Evolutionary conservation across 2,797 vertebrate species (phyloP), one percentile per base, ranked within the genome.

Genomic region (Cygnus olor): DNA sequence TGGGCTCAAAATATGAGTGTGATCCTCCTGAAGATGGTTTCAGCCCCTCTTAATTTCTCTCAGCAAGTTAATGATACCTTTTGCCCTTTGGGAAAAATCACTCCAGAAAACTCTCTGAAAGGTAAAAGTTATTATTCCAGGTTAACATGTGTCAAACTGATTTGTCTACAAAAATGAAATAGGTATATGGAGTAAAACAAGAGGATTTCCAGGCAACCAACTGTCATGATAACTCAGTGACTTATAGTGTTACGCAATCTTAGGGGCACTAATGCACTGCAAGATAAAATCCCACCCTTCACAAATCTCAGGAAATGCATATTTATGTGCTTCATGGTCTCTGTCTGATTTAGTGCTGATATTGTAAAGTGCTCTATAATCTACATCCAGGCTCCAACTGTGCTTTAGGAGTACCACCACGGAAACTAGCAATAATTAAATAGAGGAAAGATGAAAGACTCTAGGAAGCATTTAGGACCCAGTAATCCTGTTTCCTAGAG

Each of bases 371-470:
- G 88, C 82, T 94, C 82, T 91, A 80, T 93, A 96, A 96, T 96
- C 95, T 96, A 68, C 44, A 40, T 79, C 80, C 87, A 93, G 95
- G 47, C 95, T 95, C 94, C 95, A 77, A 88, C 64, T 54, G 60
- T 93, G 81, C 91, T 91, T 94, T 71, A 88, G 80, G n/a, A 91
- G 82, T 45, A 85, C 60, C 85, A 77, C 84, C 77, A 94, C 89
- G 89, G 80, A 97, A 96, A 96, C 97, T 88, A 97, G 82, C 91
- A 93, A 81, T 93, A 95, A 96, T 97, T 96, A 97, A 93, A 96
- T 91, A 95, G 82, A 91, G 88, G 92, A 88, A 96, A 96, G 94
- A 96, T 93, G 94, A 96, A 96, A 93, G 93, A 34, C 85, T 95
- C 51, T 61, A 94, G 95, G 94, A 97, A 95, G 81, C 74, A 87